phyloP scores from a whole-genome alignment of 2,888 invertebrate genomes.

The Drosophila suboccidentalis region DNA sequence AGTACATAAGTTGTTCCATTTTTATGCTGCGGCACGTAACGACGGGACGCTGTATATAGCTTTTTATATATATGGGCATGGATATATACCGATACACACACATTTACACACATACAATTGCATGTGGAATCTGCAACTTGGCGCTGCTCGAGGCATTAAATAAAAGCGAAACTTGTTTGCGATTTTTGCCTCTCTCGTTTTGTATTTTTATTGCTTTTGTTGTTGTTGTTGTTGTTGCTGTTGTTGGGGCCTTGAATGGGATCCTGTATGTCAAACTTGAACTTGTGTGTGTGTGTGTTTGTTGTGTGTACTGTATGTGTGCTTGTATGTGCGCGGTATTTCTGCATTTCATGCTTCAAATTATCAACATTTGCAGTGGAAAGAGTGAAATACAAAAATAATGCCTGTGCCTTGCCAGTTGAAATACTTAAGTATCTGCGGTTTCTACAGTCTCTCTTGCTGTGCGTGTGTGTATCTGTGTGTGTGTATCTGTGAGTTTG shows the following conservation, averaged over 20 bases:
- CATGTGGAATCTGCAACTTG: constrained; percentile 72
- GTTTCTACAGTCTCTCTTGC: constrained; percentile 34
- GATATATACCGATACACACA: constrained; percentile 15
- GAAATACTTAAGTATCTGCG: constrained; percentile 64
- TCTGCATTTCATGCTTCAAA: constrained; percentile 75
- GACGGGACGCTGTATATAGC: constrained; percentile 55
- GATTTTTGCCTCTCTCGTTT: constrained; percentile 25
- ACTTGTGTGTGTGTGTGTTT: constrained; percentile 53
- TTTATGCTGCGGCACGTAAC: constrained; percentile 79
- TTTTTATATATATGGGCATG: constrained; percentile 29
- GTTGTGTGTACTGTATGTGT: constrained; percentile 24
- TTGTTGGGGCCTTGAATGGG: constrained; percentile 82
- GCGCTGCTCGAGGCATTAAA: constrained; percentile 76
- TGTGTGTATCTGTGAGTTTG: constrained; percentile 30
- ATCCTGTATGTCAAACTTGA: constrained; percentile 79
- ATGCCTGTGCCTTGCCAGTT: constrained; percentile 51
- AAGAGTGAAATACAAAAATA: constrained; percentile 58
- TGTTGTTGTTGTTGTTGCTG: constrained; percentile 45
- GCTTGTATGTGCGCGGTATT: constrained; percentile 51
- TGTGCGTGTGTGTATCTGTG: neutral
- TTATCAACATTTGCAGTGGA: constrained; percentile 68
- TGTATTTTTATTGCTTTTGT: constrained; percentile 28
- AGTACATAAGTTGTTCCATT: constrained; percentile 73
- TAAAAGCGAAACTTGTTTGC: constrained; percentile 81
- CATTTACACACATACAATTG: constrained; percentile 36